phyloP scores from a whole-genome alignment of 1,140 invertebrate genomes.

The Myzus persicae region DNA sequence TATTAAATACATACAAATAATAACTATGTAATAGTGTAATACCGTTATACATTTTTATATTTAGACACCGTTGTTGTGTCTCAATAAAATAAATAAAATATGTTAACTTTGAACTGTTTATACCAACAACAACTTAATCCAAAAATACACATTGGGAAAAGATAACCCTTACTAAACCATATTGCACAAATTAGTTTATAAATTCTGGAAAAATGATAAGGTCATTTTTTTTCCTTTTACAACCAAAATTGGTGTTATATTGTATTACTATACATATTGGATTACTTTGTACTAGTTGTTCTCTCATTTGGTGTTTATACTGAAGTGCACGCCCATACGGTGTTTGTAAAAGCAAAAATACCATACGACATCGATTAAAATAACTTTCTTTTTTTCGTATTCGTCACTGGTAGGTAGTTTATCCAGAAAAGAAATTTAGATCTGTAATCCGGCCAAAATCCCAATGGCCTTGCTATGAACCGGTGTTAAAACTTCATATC shows the following conservation, averaged over 20 bases:
- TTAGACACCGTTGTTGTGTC: neutral
- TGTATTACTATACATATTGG: neutral
- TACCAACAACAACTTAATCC: neutral
- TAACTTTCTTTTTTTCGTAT: neutral
- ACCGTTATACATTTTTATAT: constrained; percentile 3
- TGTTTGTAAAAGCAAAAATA: constrained; percentile 18
- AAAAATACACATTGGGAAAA: neutral
- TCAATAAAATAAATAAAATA: neutral
- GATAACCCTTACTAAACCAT: neutral
- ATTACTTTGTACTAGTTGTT: neutral
- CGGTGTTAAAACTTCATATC: neutral
- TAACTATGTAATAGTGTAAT: neutral
- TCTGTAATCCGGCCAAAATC: neutral
- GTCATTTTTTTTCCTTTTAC: neutral
- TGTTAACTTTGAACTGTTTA: neutral
- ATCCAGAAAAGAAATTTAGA: neutral
- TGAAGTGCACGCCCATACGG: neutral
- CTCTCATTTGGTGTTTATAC: neutral
- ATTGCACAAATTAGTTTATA: neutral
- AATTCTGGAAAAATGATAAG: neutral
- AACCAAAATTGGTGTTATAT: neutral
- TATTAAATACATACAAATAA: constrained; percentile 1
- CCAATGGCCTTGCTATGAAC: neutral
- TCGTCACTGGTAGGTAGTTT: neutral
- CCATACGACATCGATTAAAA: constrained; percentile 7